Conservation (phyloP, 2,113 vertebrate species). For the Aspidoscelis tigris region DNA sequence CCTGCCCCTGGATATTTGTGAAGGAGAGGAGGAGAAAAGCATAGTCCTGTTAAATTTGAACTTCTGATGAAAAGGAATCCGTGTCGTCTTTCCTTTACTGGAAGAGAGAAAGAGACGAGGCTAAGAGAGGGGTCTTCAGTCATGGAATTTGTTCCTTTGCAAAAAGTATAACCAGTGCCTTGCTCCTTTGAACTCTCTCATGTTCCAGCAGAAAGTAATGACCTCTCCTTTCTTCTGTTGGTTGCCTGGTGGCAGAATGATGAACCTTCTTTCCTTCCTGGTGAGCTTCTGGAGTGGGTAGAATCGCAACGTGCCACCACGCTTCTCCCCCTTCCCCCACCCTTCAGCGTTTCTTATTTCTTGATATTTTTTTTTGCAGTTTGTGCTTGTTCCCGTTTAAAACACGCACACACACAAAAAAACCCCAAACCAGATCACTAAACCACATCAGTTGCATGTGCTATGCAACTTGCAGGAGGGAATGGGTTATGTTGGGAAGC, state of each 20-base stretch:
- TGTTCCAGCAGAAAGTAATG: neutral
- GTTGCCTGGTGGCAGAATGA: neutral
- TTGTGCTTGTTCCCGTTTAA: neutral
- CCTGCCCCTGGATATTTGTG: no score
- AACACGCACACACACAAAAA: no score
- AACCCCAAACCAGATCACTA: no score
- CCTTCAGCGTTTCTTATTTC: neutral
- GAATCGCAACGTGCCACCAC: neutral
- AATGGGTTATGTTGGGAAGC: neutral
- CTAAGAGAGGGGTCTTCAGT: neutral
- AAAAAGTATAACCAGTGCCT: neutral
- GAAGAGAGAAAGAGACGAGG: neutral
- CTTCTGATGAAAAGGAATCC: neutral
- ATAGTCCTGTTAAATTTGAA: no score
- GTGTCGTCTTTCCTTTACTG: neutral
- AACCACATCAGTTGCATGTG: neutral
- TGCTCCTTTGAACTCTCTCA: neutral
- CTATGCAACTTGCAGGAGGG: neutral
- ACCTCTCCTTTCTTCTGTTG: neutral
- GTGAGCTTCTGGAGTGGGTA: neutral
- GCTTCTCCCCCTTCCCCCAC: neutral
- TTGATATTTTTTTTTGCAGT: neutral
- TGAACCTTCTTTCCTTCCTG: no score
- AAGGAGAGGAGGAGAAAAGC: no score
- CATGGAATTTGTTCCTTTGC: neutral